Conservation (phyloP, 2,888 invertebrate species). For the Folsomia manolachei region DNA sequence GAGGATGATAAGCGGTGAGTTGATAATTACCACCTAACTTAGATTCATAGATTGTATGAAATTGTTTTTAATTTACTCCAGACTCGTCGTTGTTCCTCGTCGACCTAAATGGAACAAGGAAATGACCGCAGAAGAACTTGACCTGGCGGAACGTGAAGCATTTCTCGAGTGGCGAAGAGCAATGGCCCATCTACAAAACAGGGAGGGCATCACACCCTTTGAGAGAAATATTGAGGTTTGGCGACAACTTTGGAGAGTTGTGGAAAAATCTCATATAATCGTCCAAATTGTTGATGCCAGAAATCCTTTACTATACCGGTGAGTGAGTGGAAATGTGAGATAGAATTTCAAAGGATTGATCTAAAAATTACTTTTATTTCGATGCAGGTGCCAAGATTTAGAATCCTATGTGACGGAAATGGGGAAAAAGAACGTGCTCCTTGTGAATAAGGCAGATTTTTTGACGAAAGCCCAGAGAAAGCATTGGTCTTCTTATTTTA, state of each 20-base stretch:
- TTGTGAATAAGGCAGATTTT: conserved; percentile 95
- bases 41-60: too few species aligned
- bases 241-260: conserved; percentile 96
- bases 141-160: conserved; percentile 71
- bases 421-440: conserved; percentile 74
- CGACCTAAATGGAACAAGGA: conserved; percentile 75
- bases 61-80: too few species aligned
- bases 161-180: conserved; percentile 89
- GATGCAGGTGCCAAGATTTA: conserved; percentile 73
- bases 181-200: conserved; percentile 73
- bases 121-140: conserved; percentile 76
- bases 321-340: background rate
- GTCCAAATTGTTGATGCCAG: conserved; percentile 94
- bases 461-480: conserved; percentile 75
- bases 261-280: conserved; percentile 90
- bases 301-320: conserved; percentile 86
- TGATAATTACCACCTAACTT: too few species aligned
- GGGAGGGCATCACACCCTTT: conserved; percentile 87
- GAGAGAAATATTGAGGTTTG: conserved; percentile 97
- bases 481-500: conserved; percentile 83
- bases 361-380: conserved; percentile 5
- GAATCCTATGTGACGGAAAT: conserved; percentile 81
- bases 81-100: conserved; percentile 46
- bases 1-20: conserved; percentile 42
- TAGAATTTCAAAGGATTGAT: background rate